Percentiles rank a stretch among this genome's conserved stretches.
Conservation (phyloP, 1,140 invertebrate genomes). For the Aleiodes sp. region DNA sequence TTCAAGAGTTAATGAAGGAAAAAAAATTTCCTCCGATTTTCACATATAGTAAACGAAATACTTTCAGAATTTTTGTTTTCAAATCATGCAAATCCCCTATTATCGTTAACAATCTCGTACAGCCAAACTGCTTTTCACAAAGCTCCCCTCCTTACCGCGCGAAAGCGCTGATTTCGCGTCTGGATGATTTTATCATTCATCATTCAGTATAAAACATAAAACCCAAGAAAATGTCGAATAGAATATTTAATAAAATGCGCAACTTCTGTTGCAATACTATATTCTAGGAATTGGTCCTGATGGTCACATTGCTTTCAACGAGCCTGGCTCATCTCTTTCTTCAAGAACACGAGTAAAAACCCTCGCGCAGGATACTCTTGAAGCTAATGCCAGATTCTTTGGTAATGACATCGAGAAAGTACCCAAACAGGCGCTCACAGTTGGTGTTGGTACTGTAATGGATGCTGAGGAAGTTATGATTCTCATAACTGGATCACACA, state of each 20-base stretch:
- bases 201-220: too few species aligned
- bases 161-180: too few species aligned
- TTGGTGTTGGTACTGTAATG: slow-evolving; percentile 99
- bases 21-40: background rate
- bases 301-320: slow-evolving; percentile 99
- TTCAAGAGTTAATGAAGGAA: too few species aligned
- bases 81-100: too few species aligned
- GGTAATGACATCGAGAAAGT: slow-evolving; percentile 93
- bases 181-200: too few species aligned
- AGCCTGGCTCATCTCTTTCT: slow-evolving; percentile 92
- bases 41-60: background rate
- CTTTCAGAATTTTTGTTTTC: too few species aligned
- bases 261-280: too few species aligned
- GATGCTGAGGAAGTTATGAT: slow-evolving; percentile 98
- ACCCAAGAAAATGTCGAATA: too few species aligned
- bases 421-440: slow-evolving; percentile 93
- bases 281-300: slow-evolving; percentile 92
- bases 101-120: too few species aligned
- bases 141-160: background rate
- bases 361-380: slow-evolving; percentile 93
- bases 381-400: slow-evolving; percentile 98
- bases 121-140: too few species aligned
- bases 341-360: slow-evolving; percentile 97
- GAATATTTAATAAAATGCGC: too few species aligned
- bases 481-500: slow-evolving; percentile 96